Evolutionary conservation across 2,113 vertebrate genomes (phyloP), one percentile per base, ranked within the genome.

Genomic region (Ammodytes dubius): DNA sequence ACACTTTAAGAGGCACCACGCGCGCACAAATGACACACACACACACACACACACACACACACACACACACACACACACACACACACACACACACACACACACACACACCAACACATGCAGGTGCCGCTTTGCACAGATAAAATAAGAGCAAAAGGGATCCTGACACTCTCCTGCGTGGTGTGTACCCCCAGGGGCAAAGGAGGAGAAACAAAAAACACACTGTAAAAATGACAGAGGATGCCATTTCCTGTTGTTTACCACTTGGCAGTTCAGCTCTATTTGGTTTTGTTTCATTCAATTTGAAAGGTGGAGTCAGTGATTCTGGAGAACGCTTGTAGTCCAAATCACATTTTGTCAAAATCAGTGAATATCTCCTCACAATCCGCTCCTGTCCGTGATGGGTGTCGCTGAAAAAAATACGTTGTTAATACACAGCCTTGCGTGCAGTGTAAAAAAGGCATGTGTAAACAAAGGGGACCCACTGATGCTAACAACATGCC

Each of bases 1-100:
- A 89, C 89, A 88, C 84, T 90, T 88, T 83, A 88, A 84, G 73
- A 87, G 64, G 37, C 75, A 6, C n/a, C 87, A 76, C 79, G 69
- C 70, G 42, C 67, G 80, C 77, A 57, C 65, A 58, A 66, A 60
- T 80, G 67, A 76, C 27, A 27, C 27, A 27, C 27, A 27, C 27
- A 27, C 27, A 27, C 27, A 27, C 27, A 27, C 27, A 27, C 27
- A 27, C 27, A 27, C 27, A 27, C 27, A 27, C 27, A 27, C 27
- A 27, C 27, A 27, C 2, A 27, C 27, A 27, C 27, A 27, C 27
- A 27, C 27, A 27, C 27, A 27, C 27, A 27, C 27, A 27, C 27
- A 27, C 27, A 27, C 27, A 27, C 27, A 27, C 27, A 27, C 27
- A 27, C 27, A 27, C 27, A 27, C 27, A 27, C 27, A 27, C 27